A percentile compares a stretch with the other conserved stretches of the same genome.
These are phyloP conservation scores for Cylas formicarius DNA, from an alignment of 1,140 invertebrate genomes.

Conservation along the genomic window DNA sequence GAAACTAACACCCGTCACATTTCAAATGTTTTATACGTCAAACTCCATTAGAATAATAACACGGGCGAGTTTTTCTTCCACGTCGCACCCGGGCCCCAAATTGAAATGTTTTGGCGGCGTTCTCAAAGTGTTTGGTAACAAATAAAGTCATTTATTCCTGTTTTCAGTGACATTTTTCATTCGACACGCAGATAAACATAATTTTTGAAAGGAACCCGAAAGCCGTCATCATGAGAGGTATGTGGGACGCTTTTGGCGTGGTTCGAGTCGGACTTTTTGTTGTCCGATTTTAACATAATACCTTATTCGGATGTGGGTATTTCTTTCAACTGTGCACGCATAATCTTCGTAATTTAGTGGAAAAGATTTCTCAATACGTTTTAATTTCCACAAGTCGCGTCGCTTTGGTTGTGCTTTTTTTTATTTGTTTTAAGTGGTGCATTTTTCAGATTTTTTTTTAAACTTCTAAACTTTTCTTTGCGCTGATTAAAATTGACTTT, in stretches of 20 bases:
- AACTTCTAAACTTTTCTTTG: no score
- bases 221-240: constrained; percentile 13
- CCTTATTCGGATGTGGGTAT: constrained; percentile 11
- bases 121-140: constrained; percentile 30
- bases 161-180: constrained; percentile 28
- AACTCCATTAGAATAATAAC: no score
- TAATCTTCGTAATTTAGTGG: constrained; percentile 15
- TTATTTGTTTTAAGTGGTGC: no score
- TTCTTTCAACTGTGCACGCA: constrained; percentile 8
- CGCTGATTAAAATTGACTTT: no score
- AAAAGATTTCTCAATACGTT: constrained; percentile 7
- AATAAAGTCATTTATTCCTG: constrained; percentile 30
- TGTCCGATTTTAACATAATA: constrained; percentile 15
- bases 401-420: no score
- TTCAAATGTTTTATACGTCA: no score
- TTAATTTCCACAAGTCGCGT: no score
- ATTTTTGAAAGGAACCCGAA: constrained; percentile 9
- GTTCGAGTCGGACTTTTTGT: no score
- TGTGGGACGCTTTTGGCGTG: neutral
- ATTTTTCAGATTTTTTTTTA: no score
- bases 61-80: no score
- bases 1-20: no score
- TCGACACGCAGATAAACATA: constrained; percentile 27
- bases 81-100: no score
- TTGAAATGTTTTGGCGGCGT: constrained; percentile 29